Conservation (phyloP, 1,140 invertebrate genomes). For the Drosophila pseudoobscura region DNA sequence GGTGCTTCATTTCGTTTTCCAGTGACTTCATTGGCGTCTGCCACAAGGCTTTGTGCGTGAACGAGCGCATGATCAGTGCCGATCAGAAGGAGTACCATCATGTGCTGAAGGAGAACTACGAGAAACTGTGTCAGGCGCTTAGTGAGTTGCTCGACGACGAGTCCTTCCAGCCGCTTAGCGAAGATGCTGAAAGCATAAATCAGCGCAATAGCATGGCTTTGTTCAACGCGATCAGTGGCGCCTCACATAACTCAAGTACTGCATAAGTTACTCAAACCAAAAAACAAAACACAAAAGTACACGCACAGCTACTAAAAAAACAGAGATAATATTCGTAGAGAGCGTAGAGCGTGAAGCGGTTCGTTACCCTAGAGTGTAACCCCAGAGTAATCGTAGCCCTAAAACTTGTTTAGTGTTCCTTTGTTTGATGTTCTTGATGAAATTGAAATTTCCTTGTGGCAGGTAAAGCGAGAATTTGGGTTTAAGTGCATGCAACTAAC, state of each 20-base stretch:
- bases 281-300: constrained; percentile 37
- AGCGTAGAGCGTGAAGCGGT: neutral
- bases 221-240: constrained; percentile 88
- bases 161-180: constrained; percentile 77
- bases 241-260: constrained; percentile 87
- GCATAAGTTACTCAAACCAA: constrained; percentile 83
- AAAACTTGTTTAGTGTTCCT: constrained; percentile 63
- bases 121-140: constrained; percentile 92
- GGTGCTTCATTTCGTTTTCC: constrained; percentile 13
- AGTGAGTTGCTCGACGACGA: constrained; percentile 88
- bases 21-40: constrained; percentile 95
- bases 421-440: constrained; percentile 60
- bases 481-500: constrained; percentile 46
- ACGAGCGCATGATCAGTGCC: constrained; percentile 91
- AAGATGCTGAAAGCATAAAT: constrained; percentile 79
- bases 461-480: constrained; percentile 64
- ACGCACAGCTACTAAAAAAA: constrained; percentile 47
- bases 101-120: constrained; percentile 92
- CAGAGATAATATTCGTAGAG: constrained; percentile 35
- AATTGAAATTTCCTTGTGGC: constrained; percentile 51
- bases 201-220: constrained; percentile 87
- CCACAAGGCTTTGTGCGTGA: constrained; percentile 93
- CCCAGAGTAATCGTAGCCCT: constrained; percentile 33
- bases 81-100: constrained; percentile 96
- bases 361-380: constrained; percentile 7